Conservation (phyloP, 2,888 invertebrate species). For the Allophyes oxyacanthae region DNA sequence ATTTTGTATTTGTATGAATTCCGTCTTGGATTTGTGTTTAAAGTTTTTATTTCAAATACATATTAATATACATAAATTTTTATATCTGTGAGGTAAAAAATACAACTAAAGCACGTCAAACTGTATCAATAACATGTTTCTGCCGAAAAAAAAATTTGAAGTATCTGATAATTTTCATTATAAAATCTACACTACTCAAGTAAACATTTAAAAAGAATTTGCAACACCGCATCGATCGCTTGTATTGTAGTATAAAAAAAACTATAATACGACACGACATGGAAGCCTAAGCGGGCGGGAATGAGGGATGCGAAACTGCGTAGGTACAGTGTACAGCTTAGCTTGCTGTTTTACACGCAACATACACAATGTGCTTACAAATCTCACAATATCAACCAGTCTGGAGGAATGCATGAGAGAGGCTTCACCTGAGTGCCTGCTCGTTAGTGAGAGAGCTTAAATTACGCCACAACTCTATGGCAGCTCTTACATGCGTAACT, state of each 20-base stretch:
- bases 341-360: constrained; percentile 62
- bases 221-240: neutral
- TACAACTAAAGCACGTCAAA: too few relatives aligned
- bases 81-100: too few relatives aligned
- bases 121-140: too few relatives aligned
- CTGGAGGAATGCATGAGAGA: constrained; percentile 70
- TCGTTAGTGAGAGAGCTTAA: constrained; percentile 84
- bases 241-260: constrained; percentile 16
- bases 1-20: too few relatives aligned
- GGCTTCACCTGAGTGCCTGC: constrained; percentile 78
- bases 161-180: neutral
- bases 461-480: constrained; percentile 75
- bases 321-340: constrained; percentile 42
- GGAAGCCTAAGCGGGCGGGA: constrained; percentile 13
- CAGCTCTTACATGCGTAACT: constrained; percentile 74
- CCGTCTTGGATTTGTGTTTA: too few relatives aligned
- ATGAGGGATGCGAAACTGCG: constrained; percentile 41
- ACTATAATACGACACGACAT: constrained; percentile 33
- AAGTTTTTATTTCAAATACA: too few relatives aligned
- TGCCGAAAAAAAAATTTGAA: too few relatives aligned
- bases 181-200: neutral
- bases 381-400: constrained; percentile 80
- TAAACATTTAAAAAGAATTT: too few relatives aligned
- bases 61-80: too few relatives aligned
- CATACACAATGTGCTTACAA: constrained; percentile 78